Percentiles rank a stretch among this genome's conserved stretches.
Conservation (phyloP, 2,113 vertebrate genomes). For the Tichodroma muraria region DNA sequence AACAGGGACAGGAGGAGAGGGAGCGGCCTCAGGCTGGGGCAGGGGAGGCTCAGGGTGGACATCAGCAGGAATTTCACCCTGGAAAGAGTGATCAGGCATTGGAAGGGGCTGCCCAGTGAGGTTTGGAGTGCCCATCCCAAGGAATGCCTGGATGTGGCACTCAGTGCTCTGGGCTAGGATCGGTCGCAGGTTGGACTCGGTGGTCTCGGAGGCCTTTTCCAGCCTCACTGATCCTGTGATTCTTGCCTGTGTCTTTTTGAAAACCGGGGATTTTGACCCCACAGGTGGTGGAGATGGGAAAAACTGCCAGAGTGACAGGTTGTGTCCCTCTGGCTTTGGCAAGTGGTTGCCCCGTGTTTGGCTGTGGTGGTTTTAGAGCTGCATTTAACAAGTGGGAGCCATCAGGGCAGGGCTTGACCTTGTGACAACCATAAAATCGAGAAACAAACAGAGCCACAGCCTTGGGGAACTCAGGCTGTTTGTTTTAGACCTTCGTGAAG, state of each 20-base stretch:
- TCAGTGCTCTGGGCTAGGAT: neutral
- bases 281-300: neutral
- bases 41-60: accelerated
- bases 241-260: neutral
- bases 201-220: neutral
- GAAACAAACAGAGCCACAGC: neutral
- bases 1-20: neutral
- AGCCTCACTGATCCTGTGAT: neutral
- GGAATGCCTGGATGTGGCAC: accelerated
- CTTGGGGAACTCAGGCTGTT: neutral
- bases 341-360: neutral
- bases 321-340: neutral
- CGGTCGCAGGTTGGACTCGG: accelerated
- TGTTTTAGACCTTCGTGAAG: neutral
- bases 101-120: neutral
- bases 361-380: neutral
- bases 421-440: neutral
- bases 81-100: accelerated
- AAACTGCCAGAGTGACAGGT: neutral
- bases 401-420: neutral
- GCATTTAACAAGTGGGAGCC: neutral
- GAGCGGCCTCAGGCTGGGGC: accelerated
- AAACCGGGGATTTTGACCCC: neutral
- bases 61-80: neutral
- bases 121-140: neutral